phyloP scores from a whole-genome alignment of 1,140 invertebrate species.

The Dolichoris vasculosae region DNA sequence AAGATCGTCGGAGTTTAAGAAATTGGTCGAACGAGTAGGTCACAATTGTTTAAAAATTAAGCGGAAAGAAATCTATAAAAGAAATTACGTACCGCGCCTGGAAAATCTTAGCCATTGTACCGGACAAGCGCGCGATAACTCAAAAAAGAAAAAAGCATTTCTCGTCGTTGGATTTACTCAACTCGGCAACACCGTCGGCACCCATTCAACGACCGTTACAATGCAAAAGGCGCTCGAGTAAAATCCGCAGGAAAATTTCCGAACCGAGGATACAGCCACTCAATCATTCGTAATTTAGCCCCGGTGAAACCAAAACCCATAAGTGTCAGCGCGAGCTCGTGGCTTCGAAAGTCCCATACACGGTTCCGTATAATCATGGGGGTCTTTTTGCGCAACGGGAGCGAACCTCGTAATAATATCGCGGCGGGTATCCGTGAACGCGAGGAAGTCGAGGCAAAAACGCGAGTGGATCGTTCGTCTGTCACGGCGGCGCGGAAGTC shows the following conservation, averaged over 20 bases:
- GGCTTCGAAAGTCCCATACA: slow-evolving; percentile 21
- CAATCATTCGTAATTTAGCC: slow-evolving; percentile 33
- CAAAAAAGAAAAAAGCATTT: background rate
- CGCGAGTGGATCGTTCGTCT: slow-evolving; percentile 18
- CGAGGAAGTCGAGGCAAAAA: background rate
- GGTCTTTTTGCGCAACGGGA: slow-evolving; percentile 19
- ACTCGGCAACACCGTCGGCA: background rate
- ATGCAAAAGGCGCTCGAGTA: background rate
- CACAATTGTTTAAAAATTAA: background rate
- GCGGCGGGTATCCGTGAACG: background rate
- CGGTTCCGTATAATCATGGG: background rate
- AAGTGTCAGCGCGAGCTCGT: background rate
- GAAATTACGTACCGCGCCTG: background rate
- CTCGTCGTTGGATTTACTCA: background rate
- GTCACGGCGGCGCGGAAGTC: background rate
- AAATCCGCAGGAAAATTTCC: background rate
- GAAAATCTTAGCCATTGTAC: background rate
- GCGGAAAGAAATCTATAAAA: background rate
- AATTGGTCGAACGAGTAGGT: slow-evolving; percentile 1
- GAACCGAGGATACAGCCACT: background rate
- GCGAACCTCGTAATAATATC: background rate
- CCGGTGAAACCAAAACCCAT: background rate
- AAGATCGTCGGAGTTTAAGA: slow-evolving; percentile 20
- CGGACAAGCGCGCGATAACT: background rate
- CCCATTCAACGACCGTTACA: background rate